These are phyloP conservation scores for Cyphomyrmex costatus DNA, from an alignment of 1,140 invertebrate species.

Conservation along the genomic window DNA sequence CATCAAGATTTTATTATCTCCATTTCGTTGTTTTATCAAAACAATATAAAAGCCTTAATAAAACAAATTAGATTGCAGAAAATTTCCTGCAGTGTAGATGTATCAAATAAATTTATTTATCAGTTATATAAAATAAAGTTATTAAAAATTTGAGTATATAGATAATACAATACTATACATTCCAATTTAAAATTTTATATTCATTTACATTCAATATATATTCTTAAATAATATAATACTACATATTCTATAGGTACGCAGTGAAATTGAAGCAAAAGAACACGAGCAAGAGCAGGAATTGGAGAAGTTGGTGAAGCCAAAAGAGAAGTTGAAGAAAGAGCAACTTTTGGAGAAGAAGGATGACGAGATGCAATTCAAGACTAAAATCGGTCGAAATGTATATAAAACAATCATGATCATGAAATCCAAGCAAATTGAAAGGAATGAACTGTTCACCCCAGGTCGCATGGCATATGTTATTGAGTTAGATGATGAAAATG, in stretches of 20 bases:
- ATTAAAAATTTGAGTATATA: background rate
- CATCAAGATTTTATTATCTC: constrained; percentile 14
- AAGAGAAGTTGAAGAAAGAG: constrained; percentile 89
- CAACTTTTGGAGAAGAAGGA: constrained; percentile 86
- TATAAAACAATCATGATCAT: constrained; percentile 90
- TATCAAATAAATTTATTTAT: background rate
- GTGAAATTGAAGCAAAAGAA: constrained; percentile 86
- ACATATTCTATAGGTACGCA: constrained; percentile 82
- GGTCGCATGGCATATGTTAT: constrained; percentile 99
- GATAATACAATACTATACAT: background rate
- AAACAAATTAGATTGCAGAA: background rate
- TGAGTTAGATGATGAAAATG: constrained; percentile 96
- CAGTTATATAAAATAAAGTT: background rate
- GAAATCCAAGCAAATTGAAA: constrained; percentile 91
- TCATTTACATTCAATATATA: background rate
- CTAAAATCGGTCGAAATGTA: constrained; percentile 92
- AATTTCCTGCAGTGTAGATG: background rate
- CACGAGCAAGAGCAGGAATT: constrained; percentile 94
- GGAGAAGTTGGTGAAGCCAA: constrained; percentile 90
- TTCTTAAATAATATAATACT: background rate
- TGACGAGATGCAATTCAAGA: constrained; percentile 94
- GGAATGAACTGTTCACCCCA: constrained; percentile 98
- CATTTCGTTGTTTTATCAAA: too few relatives aligned
- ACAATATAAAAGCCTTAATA: background rate
- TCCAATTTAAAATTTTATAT: background rate